These are phyloP conservation scores for Bombus pascuorum DNA, from an alignment of 1,140 invertebrate genomes.

Conservation along the genomic window DNA sequence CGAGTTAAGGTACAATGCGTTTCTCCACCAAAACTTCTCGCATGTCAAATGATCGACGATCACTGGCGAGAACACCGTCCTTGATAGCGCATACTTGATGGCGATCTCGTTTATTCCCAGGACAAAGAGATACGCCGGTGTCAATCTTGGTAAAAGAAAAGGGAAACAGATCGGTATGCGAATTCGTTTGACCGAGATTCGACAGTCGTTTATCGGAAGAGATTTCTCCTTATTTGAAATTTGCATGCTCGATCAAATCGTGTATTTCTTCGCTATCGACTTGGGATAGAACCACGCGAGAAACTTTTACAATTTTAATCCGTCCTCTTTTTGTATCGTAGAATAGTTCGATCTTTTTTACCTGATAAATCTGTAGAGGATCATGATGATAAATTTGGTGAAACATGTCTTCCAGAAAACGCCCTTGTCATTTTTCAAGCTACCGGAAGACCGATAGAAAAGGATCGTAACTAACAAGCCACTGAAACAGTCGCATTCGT, in stretches of 20 bases:
- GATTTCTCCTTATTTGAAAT: background rate
- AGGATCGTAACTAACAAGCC: slow-evolving; percentile 90
- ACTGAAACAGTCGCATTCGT: slow-evolving; percentile 77
- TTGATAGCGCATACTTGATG: slow-evolving; percentile 84
- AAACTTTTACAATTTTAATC: too few relatives aligned
- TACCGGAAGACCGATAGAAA: slow-evolving; percentile 86
- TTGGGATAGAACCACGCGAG: background rate
- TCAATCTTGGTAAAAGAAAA: slow-evolving; percentile 83
- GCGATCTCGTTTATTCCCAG: slow-evolving; percentile 88
- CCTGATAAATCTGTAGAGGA: slow-evolving; percentile 87
- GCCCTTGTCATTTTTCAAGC: slow-evolving; percentile 76
- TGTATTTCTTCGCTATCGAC: too few relatives aligned
- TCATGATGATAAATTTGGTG: slow-evolving; percentile 83
- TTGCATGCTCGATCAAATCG: background rate
- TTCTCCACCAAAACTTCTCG: slow-evolving; percentile 91
- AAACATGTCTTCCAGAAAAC: slow-evolving; percentile 77
- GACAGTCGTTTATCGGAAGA: background rate
- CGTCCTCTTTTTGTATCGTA: background rate
- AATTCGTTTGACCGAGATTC: background rate
- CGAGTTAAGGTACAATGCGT: slow-evolving; percentile 91
- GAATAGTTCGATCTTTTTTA: slow-evolving; percentile 61
- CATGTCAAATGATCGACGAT: slow-evolving; percentile 90
- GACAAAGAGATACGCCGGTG: slow-evolving; percentile 91
- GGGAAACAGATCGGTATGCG: background rate
- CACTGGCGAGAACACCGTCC: slow-evolving; percentile 89